Percentiles rank a stretch among this genome's conserved stretches.
phyloP scores from a whole-genome alignment of 2,888 invertebrate genomes.

The Lepetodrilus schrolli region DNA sequence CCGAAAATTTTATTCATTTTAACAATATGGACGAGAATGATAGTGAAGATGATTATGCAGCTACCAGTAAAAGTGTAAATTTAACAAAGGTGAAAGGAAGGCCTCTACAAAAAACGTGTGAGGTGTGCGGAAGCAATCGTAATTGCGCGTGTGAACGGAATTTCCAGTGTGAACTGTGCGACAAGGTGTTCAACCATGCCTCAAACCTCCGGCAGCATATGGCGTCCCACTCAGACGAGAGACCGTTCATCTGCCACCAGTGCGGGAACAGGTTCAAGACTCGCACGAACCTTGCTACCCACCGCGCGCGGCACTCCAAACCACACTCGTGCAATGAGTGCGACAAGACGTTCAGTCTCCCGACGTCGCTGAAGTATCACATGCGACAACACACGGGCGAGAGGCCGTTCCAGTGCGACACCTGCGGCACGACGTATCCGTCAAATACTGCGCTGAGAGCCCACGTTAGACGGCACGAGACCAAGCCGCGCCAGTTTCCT shows the following conservation, averaged over 20 bases:
- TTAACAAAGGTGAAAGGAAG: background rate
- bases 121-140: background rate
- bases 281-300: background rate
- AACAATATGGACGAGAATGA: too few relatives aligned
- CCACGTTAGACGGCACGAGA: background rate
- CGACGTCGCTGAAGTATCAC: background rate
- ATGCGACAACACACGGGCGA: background rate
- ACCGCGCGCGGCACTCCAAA: background rate
- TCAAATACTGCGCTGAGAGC: background rate
- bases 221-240: conserved; percentile 1
- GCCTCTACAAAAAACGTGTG: background rate
- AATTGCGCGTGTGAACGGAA: background rate
- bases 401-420: conserved; percentile 11
- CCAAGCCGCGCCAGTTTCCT: background rate
- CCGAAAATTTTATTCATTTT: too few relatives aligned
- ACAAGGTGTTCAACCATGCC: conserved; percentile 9
- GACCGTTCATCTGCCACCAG: background rate
- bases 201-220: conserved; percentile 6
- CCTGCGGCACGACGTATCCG: background rate
- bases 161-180: background rate
- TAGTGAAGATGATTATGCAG: too few relatives aligned
- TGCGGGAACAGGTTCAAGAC: conserved; percentile 2
- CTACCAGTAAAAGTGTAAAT: background rate
- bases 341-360: background rate
- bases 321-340: background rate